Percentiles rank a stretch among this genome's conserved stretches.
phyloP scores from a whole-genome alignment of 2,113 vertebrate genomes.

The Ictalurus punctatus region DNA sequence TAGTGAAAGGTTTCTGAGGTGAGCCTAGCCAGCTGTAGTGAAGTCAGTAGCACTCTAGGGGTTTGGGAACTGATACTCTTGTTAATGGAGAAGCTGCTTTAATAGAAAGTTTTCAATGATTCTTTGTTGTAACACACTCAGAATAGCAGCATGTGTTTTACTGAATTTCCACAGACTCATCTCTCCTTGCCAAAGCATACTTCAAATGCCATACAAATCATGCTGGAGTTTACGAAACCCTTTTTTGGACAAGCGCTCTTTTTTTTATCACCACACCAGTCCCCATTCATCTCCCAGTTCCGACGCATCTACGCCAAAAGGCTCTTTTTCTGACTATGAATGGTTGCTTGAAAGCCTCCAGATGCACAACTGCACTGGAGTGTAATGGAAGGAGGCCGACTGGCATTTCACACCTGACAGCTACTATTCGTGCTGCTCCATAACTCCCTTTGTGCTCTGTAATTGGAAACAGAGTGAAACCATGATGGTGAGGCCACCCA shows the following conservation, averaged over 20 bases:
- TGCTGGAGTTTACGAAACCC: background rate
- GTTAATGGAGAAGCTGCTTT: background rate
- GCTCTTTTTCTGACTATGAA: background rate
- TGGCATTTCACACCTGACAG: conserved; percentile 53
- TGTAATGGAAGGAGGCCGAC: conserved; percentile 29
- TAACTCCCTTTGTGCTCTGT: conserved; percentile 49
- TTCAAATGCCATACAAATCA: conserved; percentile 23
- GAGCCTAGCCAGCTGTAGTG: background rate
- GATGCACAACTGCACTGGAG: conserved; percentile 24
- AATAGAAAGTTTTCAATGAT: conserved; percentile 14
- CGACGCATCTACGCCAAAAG: background rate
- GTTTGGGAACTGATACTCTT: conserved; percentile 8
- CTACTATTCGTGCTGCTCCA: conserved; percentile 11
- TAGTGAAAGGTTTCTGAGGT: conserved; percentile 6
- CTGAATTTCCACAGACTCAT: conserved; percentile 8
- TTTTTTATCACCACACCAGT: background rate
- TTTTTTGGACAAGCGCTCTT: background rate
- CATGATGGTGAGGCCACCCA: conserved; percentile 43
- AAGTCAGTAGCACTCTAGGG: conserved; percentile 14
- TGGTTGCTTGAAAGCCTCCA: conserved; percentile 20
- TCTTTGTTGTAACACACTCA: conserved; percentile 1
- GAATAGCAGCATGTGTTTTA: background rate
- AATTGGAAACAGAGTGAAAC: conserved; percentile 50
- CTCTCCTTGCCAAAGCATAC: background rate
- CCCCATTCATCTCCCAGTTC: conserved; percentile 23